Base-by-base conservation (phyloP, 1,140 invertebrate species). In the Nebria ingens region DNA sequence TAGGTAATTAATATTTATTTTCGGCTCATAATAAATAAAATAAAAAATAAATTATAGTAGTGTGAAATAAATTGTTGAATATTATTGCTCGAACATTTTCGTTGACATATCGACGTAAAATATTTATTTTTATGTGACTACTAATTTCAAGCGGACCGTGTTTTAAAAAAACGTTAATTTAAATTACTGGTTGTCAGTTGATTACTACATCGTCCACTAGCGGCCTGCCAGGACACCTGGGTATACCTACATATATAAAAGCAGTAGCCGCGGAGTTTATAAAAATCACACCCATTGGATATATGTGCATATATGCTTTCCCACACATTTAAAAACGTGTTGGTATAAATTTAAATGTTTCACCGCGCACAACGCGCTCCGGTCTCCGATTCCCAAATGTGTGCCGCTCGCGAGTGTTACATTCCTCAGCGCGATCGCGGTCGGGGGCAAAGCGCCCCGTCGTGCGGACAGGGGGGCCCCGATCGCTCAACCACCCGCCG, bases 381-480 rank as follows among this genome's bases (percentile, higher is more conserved):
- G 3, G 3, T 12, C 25, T 9, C 25, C 6, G 25, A n/a, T 9
- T 17, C 6, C 40, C 40, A 45, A 12, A 17, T 3, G 15, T 17
- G 40, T 45, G 17, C 40, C 40, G 40, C 40, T 9, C 15, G 25
- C 40, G 40, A 17, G 40, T 45, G 17, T 45, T 12, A 45, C 40
- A 45, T 45, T 45, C 40, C 40, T 12, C 17, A 4, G 40, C 40
- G 3, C 40, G 9, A 17, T 45, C 15, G 40, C 40, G 9, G 40
- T 45, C 15, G 40, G 40, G 40, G 40, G 40, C 40, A 17, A 40
- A 58, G 56, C 38, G 29, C 56, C 59, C 52, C 54, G 50, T 53
- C 53, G 23, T 17, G 54, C 59, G 42, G 42, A 45, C 59, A 34
- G 52, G 53, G 56, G 59, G 56, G 59, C 59, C 53, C 51, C n/a